These are phyloP conservation scores for Aphelocoma coerulescens DNA, from an alignment of 2,113 vertebrate species.

Conservation along the genomic window DNA sequence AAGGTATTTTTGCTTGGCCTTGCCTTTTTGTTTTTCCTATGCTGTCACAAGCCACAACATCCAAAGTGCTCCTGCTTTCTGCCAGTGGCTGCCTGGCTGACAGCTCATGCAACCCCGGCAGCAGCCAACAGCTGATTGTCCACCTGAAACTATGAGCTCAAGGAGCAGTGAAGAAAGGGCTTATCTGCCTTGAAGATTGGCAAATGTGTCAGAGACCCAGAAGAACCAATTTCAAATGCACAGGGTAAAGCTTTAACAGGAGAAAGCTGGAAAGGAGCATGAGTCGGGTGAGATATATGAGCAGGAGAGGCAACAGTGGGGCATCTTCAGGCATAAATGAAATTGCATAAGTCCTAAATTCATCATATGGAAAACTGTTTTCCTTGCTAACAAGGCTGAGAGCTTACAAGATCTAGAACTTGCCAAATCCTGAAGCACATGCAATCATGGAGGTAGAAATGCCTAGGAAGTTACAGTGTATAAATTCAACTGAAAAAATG, in stretches of 20 bases:
- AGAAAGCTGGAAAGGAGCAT: background rate
- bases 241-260: background rate
- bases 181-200: background rate
- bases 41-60: background rate
- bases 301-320: background rate
- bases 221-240: background rate
- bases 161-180: background rate
- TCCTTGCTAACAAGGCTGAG: background rate
- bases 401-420: background rate
- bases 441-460: background rate
- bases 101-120: background rate
- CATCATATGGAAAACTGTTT: background rate
- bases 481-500: background rate
- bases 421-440: background rate
- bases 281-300: background rate
- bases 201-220: background rate
- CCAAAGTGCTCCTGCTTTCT: background rate
- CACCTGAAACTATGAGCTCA: background rate
- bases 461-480: background rate
- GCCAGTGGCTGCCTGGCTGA: background rate
- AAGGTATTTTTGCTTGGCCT: background rate
- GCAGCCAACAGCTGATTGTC: rapidly evolving
- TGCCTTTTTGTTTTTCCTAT: background rate
- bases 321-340: background rate
- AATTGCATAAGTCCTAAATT: background rate